Evolutionary conservation across 2,113 vertebrate genomes (phyloP).

Genomic region (Eidolon helvum): DNA sequence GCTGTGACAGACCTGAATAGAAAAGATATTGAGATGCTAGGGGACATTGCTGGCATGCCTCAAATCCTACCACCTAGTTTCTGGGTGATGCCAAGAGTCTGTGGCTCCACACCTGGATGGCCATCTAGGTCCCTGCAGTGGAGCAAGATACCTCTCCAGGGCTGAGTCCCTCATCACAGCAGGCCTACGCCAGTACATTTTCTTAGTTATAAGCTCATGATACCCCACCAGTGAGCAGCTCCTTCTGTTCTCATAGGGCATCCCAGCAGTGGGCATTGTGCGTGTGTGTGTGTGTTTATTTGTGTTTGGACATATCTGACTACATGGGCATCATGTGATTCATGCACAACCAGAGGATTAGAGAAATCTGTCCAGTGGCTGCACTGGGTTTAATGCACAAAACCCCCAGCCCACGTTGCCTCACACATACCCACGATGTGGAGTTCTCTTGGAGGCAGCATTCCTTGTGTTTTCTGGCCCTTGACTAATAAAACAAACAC

Average conservation of each 20-base stretch:
- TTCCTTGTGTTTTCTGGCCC: not conserved
- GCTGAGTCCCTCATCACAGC: not conserved
- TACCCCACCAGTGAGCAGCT: not conserved
- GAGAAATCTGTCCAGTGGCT: not conserved
- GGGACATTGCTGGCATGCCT: not conserved
- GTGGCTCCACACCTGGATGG: not conserved
- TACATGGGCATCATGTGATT: not conserved
- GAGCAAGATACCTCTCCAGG: not conserved
- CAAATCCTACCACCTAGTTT: not conserved
- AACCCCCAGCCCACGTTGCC: not conserved
- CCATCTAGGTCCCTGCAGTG: not conserved
- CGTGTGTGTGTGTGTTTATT: not conserved
- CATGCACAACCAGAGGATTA: not conserved
- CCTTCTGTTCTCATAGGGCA: not conserved
- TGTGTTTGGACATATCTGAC: not conserved
- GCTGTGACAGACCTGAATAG: not conserved
- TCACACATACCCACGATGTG: not conserved
- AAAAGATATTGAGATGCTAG: not conserved
- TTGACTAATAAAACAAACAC: not conserved
- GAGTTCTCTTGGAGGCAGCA: not conserved
- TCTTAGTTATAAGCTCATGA: not conserved
- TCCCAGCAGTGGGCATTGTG: not conserved
- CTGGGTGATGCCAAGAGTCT: not conserved
- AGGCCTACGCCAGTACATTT: not conserved
- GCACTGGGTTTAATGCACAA: not conserved